Conservation (phyloP, 2,113 vertebrate species). For the Xyliphius kryptos region DNA sequence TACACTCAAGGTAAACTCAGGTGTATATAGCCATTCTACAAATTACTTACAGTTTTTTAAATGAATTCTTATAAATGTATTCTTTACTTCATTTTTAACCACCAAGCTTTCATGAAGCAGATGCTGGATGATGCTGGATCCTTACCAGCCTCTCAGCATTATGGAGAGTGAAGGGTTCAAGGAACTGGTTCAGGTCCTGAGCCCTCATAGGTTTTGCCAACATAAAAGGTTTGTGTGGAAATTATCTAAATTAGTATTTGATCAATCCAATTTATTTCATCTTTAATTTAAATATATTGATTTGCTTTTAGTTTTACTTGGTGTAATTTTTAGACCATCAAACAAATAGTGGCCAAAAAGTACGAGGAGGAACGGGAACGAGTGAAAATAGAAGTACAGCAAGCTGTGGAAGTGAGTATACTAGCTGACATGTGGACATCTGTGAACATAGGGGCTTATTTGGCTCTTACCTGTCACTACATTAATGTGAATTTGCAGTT, state of each 20-base stretch:
- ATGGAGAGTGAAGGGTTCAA: too few relatives aligned
- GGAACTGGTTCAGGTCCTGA: constrained; percentile 2
- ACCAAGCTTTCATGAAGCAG: background rate
- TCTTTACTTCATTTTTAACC: constrained; percentile 1
- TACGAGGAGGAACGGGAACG: constrained; percentile 14
- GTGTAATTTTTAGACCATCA: too few relatives aligned
- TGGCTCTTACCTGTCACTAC: constrained; percentile 19
- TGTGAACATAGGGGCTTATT: constrained; percentile 7
- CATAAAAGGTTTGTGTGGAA: background rate
- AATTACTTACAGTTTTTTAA: background rate
- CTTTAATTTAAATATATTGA: too few relatives aligned
- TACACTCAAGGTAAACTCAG: too few relatives aligned
- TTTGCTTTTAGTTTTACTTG: too few relatives aligned
- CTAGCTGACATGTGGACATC: constrained; percentile 22
- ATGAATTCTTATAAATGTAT: background rate
- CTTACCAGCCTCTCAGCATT: background rate
- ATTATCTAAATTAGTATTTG: background rate
- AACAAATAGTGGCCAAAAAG: constrained; percentile 17
- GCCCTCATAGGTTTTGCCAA: too few relatives aligned
- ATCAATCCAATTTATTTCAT: background rate
- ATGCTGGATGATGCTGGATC: background rate
- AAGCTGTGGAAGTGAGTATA: constrained; percentile 24
- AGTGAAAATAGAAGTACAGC: too few relatives aligned
- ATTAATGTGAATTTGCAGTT: constrained; percentile 27
- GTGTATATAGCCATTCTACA: too few relatives aligned